Base-by-base conservation (phyloP, 1,140 invertebrate species). In the Papilio polyxenes region DNA sequence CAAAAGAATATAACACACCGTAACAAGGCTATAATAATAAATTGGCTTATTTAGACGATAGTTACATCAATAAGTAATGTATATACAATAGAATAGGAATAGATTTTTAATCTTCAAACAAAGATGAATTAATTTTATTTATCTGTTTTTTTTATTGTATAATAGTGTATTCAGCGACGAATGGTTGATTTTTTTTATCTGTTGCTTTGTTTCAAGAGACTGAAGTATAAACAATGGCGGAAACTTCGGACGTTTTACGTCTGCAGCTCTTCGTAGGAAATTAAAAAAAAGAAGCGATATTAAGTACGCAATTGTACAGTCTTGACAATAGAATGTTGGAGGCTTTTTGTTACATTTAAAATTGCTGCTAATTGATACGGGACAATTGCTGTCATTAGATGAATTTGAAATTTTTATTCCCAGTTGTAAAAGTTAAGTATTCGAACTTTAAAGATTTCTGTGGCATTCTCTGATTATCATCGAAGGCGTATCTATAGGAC, bases 271-370 rank as follows among this genome's bases (percentile, higher is more conserved):
- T 77, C n/a, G 75, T 53, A 31, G 75, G 74, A 75, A 49, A 75
- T 75, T 75, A 40, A 53, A 77, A 76, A 74, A 77, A 77, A 77
- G 40, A 75, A 77, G 44, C 75, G 20, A 77, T 53, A 77, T 77
- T 77, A 77, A 76, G 20, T 76, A 53, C 75, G 75, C 75, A 77
- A 77, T 77, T 77, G 75, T 77, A 75, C 17, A 20, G 23, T 77
- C 75, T 53, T 77, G 49, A 77, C 75, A 77, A 77, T 77, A 49
- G 49, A 53, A 17, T 31, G 75, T 77, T 53, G 65, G 31, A n/a
- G 31, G 37, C 10, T 77, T 77, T 77, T 77, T 77, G 48, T 53
- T 13, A 48, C 49, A 53, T 49, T 77, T 77, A 1, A 77, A 77
- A 53, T 77, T 53, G 75, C 75, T 49, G 75, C 10, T 77, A 77